Evolutionary conservation across 2,113 vertebrate genomes (phyloP).

Genomic region (Rhagologus leucostigma): DNA sequence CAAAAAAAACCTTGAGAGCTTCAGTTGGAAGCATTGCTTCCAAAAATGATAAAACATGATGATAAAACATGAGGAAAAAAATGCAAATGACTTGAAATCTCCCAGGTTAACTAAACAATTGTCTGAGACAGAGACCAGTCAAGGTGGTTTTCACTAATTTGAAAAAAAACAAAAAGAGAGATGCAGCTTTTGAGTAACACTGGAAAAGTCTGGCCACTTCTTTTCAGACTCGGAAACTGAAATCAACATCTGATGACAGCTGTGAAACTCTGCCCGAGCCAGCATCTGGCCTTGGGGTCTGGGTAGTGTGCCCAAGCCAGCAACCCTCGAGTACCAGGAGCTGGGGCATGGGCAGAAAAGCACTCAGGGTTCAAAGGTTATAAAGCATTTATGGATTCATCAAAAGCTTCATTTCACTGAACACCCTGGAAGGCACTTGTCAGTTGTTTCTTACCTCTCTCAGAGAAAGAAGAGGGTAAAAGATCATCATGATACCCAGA

Average conservation of each 20-base stretch:
- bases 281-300: neutral
- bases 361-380: neutral
- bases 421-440: neutral
- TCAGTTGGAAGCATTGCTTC: neutral
- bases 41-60: neutral
- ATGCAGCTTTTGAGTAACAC: neutral
- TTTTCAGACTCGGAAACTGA: neutral
- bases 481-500: neutral
- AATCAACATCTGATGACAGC: neutral
- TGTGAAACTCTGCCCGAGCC: neutral
- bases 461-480: neutral
- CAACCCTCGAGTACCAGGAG: neutral
- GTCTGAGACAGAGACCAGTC: neutral
- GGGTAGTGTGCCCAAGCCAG: neutral
- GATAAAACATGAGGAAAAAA: neutral
- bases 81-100: neutral
- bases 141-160: neutral
- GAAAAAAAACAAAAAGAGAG: neutral
- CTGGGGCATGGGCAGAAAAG: neutral
- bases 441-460: neutral
- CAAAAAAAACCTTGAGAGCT: neutral
- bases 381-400: neutral
- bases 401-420: neutral
- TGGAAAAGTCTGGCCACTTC: neutral
- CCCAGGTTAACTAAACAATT: neutral